Percentiles rank a stretch among this genome's conserved stretches.
Conservation (phyloP, 2,888 invertebrate species). For the Hybos culiciformis region DNA sequence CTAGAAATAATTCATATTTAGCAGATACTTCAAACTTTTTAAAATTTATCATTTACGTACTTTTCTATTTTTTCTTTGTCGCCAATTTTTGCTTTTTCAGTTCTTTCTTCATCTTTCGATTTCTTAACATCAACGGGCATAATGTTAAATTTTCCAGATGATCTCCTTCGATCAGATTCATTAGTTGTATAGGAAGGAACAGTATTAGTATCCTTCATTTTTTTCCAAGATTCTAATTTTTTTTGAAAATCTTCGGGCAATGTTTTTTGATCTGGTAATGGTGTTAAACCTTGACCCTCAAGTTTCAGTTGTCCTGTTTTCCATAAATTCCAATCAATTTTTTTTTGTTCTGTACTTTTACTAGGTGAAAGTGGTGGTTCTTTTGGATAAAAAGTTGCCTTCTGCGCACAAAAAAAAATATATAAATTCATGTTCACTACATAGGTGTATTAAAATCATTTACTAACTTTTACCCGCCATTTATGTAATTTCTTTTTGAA, state of each 20-base stretch:
- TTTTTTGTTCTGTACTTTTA: constrained; percentile 34
- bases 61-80: constrained; percentile 48
- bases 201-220: constrained; percentile 50
- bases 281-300: constrained; percentile 32
- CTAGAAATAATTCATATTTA: constrained; percentile 16
- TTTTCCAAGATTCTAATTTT: constrained; percentile 77
- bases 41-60: constrained; percentile 7
- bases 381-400: no score
- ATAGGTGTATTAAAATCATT: no score
- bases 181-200: constrained; percentile 36
- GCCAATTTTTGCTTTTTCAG: constrained; percentile 45
- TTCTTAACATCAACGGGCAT: constrained; percentile 22
- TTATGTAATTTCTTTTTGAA: constrained; percentile 73
- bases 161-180: constrained; percentile 28
- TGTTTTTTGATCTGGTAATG: constrained; percentile 48
- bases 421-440: no score
- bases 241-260: constrained; percentile 70
- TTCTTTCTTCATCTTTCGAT: constrained; percentile 28
- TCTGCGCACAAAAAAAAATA: no score
- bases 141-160: constrained; percentile 11
- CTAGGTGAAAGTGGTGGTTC: constrained; percentile 14
- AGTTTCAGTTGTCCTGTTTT: constrained; percentile 38
- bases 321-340: constrained; percentile 50
- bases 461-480: constrained; percentile 53
- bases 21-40: neutral